Evolutionary conservation across 2,797 vertebrate species (phyloP), one percentile per base, ranked within the genome.

Genomic region (Botia almorhae): DNA sequence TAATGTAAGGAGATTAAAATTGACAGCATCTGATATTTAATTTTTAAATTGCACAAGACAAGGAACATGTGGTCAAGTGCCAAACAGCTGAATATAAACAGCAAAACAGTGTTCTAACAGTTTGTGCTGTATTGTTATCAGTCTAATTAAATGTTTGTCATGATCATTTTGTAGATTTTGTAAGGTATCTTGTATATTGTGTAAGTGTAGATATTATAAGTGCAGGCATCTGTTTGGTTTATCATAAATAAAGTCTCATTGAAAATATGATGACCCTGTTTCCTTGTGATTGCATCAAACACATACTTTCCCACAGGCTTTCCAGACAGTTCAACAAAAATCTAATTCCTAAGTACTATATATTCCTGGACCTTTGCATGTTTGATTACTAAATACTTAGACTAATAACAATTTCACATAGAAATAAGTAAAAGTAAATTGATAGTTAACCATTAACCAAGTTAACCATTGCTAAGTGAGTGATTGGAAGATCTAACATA

Each of bases 131-230:
- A 93, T 92, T 89, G 84, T 85, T 88, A 92, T 89, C 90, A 94
- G 92, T 93, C 88, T 90, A 95, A 94, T 92, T 95, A 94, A 93
- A 89, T 90, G 86, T 89, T 93, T 92, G 90, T 93, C 90, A 90
- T 91, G 92, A 92, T 92, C 85, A 92, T 93, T 95, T 94, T 95
- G 93, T 94, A 95, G 93, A 90, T 96, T 96, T 96, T 96, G 92
- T 96, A 96, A 94, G 91, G 91, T 94, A 94, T 90, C 91, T 88
- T 92, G 90, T 92, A 93, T 91, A 90, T 89, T 93, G 93, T 95
- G 93, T 95, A 86, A 92, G 85, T 93, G 93, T 95, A 93, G 94
- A 88, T 91, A 92, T 90, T 93, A 92, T 92, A 91, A 84, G 91
- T 87, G 86, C 89, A 91, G 87, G 87, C 90, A 89, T 85, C 88